Conservation (phyloP, 2,113 vertebrate species). For the Dipodomys merriami region DNA sequence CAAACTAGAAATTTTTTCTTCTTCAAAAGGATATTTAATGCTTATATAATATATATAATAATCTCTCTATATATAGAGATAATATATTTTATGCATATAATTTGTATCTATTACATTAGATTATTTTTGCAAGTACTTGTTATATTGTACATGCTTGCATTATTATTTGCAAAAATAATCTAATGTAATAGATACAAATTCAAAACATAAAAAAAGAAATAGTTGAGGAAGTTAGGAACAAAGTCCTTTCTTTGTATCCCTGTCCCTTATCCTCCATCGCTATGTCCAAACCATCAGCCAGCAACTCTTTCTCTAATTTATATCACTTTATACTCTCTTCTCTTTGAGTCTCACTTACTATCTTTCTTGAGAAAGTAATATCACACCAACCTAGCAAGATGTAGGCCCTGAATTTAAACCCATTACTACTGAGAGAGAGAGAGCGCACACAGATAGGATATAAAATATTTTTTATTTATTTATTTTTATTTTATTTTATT, state of each 20-base stretch:
- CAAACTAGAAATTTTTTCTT: conserved; percentile 4
- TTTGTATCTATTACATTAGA: too few relatives aligned
- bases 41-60: too few relatives aligned
- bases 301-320: neutral
- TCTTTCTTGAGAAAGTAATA: neutral
- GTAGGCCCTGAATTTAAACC: too few relatives aligned
- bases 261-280: neutral
- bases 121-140: too few relatives aligned
- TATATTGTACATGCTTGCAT: neutral
- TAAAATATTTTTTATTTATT: too few relatives aligned
- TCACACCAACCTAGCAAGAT: too few relatives aligned
- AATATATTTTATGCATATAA: too few relatives aligned
- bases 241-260: neutral
- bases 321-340: neutral
- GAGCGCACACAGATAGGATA: conserved; percentile 1
- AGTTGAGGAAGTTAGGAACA: neutral
- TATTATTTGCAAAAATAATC: conserved; percentile 15
- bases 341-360: conserved; percentile 24
- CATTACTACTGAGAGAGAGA: too few relatives aligned
- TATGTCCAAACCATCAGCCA: neutral
- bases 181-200: conserved; percentile 2
- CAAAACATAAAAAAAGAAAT: neutral
- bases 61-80: too few relatives aligned
- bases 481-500: too few relatives aligned
- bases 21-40: neutral